phyloP scores from a whole-genome alignment of 2,888 invertebrate species.

The Rotaria socialis region DNA sequence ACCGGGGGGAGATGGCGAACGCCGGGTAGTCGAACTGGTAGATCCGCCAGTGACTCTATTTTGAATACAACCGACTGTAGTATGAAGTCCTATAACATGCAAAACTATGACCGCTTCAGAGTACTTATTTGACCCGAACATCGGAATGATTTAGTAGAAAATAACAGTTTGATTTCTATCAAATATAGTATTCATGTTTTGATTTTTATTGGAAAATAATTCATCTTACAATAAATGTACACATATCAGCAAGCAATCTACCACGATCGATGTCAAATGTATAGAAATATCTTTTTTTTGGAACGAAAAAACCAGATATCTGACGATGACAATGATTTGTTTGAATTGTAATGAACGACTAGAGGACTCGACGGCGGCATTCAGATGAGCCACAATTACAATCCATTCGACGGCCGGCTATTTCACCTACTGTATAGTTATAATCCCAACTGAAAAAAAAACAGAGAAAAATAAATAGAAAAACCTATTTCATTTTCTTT shows the following conservation, averaged over 20 bases:
- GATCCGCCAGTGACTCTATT: no score
- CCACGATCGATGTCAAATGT: background rate
- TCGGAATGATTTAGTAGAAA: no score
- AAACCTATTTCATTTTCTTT: background rate
- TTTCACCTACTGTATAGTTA: slow-evolving; percentile 36
- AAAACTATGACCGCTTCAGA: no score
- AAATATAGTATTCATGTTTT: background rate
- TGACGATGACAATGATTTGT: background rate
- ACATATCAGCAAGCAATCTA: background rate
- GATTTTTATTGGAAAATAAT: background rate
- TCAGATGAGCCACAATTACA: slow-evolving; percentile 29
- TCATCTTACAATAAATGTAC: background rate
- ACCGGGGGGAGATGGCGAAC: no score
- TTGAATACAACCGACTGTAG: no score
- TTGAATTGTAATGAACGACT: background rate
- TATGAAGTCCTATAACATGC: no score
- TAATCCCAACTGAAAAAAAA: slow-evolving; percentile 69
- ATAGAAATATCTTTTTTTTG: background rate
- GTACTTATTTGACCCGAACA: no score
- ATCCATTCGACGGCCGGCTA: background rate
- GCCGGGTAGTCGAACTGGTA: no score
- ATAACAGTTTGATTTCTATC: background rate
- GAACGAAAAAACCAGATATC: background rate
- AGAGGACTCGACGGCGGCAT: slow-evolving; percentile 30
- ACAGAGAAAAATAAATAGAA: background rate